Evolutionary conservation across 2,113 vertebrate species (phyloP).

Genomic region (Helogale parvula): DNA sequence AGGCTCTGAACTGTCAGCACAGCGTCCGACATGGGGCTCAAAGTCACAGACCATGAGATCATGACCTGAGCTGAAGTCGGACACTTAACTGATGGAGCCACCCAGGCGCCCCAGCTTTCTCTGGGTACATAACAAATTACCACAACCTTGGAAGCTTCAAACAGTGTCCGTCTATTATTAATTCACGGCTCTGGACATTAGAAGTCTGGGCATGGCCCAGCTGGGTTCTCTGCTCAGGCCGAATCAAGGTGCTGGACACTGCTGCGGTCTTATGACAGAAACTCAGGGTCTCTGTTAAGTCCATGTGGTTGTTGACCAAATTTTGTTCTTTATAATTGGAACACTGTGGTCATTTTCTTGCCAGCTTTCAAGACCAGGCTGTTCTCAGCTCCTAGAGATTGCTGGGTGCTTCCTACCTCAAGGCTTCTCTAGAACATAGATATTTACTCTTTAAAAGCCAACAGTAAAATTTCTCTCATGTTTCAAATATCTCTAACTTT

Average conservation of each 20-base stretch:
- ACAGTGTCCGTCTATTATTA: background rate
- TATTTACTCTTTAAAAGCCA: background rate
- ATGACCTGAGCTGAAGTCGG: too few species aligned
- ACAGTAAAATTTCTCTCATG: background rate
- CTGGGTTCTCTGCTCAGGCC: background rate
- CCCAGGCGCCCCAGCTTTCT: too few species aligned
- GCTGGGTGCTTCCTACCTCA: rapidly evolving
- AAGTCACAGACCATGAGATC: too few species aligned
- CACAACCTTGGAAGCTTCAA: too few species aligned
- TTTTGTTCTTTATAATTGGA: background rate
- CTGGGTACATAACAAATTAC: too few species aligned
- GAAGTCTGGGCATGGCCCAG: background rate
- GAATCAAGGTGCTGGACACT: background rate
- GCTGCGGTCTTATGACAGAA: background rate
- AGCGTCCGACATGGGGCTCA: too few species aligned
- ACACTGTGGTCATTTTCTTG: background rate
- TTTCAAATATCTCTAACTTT: background rate
- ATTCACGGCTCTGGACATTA: background rate
- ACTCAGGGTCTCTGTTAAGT: background rate
- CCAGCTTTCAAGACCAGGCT: background rate
- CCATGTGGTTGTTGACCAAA: background rate
- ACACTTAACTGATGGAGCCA: too few species aligned
- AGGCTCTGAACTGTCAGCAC: too few species aligned
- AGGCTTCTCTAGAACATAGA: background rate
- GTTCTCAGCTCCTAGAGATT: background rate